These are phyloP conservation scores for Nibea coibor DNA, from an alignment of 2,113 vertebrate genomes.

Conservation along the genomic window DNA sequence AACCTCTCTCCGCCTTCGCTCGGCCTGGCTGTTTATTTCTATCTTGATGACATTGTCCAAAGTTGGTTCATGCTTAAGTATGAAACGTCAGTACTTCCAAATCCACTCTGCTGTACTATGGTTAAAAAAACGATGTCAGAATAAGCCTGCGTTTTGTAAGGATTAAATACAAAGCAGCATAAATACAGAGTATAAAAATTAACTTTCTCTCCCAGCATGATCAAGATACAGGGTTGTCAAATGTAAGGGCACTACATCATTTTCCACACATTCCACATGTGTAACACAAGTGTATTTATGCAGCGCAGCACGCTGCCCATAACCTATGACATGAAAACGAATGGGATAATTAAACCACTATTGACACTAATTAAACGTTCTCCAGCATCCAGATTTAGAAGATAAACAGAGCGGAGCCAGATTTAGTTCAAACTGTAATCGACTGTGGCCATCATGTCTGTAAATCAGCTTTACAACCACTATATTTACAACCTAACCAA, in stretches of 20 bases:
- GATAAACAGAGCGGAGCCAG: slow-evolving; percentile 61
- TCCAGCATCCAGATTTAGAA: slow-evolving; percentile 67
- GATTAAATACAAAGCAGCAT: slow-evolving; percentile 23
- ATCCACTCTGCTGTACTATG: slow-evolving; percentile 31
- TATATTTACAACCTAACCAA: slow-evolving; percentile 37
- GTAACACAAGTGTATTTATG: slow-evolving; percentile 63
- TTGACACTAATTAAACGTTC: slow-evolving; percentile 77
- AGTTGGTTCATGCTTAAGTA: slow-evolving; percentile 51
- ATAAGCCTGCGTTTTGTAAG: slow-evolving; percentile 26
- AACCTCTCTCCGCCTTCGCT: slow-evolving; percentile 69
- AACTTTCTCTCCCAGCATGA: slow-evolving; percentile 12
- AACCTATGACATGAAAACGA: slow-evolving; percentile 71
- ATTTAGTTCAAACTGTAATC: slow-evolving; percentile 53
- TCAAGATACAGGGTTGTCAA: slow-evolving; percentile 35
- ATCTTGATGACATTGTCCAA: slow-evolving; percentile 73
- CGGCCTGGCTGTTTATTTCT: slow-evolving; percentile 72
- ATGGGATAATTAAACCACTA: slow-evolving; percentile 78
- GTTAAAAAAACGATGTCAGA: slow-evolving; percentile 33
- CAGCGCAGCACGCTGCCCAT: slow-evolving; percentile 38
- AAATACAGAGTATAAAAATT: slow-evolving; percentile 29
- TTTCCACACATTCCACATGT: slow-evolving; percentile 55
- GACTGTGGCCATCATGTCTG: slow-evolving; percentile 38
- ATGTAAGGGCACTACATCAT: slow-evolving; percentile 40
- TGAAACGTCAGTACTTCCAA: slow-evolving; percentile 48
- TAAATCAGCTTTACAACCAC: slow-evolving; percentile 66